Base-by-base conservation (phyloP, 1,140 invertebrate species). In the Diachasma alloeum region DNA sequence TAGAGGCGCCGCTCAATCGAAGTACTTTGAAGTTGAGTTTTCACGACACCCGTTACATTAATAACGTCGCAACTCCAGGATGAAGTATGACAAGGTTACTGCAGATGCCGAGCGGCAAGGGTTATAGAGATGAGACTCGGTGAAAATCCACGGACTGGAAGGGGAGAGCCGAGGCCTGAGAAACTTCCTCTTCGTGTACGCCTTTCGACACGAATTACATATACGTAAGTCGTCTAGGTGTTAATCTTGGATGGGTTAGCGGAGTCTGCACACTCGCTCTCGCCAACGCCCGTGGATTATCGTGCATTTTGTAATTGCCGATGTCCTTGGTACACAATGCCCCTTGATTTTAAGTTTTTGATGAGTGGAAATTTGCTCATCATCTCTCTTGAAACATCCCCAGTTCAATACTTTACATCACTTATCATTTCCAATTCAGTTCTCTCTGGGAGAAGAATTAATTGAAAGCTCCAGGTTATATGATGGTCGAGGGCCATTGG, bases 271-370 rank as follows among this genome's bases (percentile, higher is more conserved):
- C 80, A 66, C 5, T 84, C 81, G 85, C 82, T 88, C 9, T 13
- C 13, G 87, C 88, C 88, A 89, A 89, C 87, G 88, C 87, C 88
- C 59, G 85, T 83, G 87, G 87, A 89, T 89, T 88, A 88, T 89
- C 88, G 86, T 86, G 86, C 86, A 89, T 89, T 87, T 31, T 31
- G 31, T 31, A 31, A 31, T 31, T 31, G 31, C 31, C 31, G 6
- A 31, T 31, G 31, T 31, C n/a, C n/a, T n/a, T n/a, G n/a, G n/a
- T 89, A 88, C 87, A 88, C 88, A 89, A 88, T 88, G 87, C 88
- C 87, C 88, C 87, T 86, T 87, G 88, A 87, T 88, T 86, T 86
- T 85, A 85, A 80, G 83, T 83, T 22, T 42, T 39, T 31, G 44
- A 36, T 72, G n/a, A 31, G 11, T 46, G 17, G 15, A 13, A 24